Percentiles rank a stretch among this genome's conserved stretches.
Evolutionary conservation across 2,888 invertebrate species (phyloP).

Genomic region (Synanthedon myopaeformis): DNA sequence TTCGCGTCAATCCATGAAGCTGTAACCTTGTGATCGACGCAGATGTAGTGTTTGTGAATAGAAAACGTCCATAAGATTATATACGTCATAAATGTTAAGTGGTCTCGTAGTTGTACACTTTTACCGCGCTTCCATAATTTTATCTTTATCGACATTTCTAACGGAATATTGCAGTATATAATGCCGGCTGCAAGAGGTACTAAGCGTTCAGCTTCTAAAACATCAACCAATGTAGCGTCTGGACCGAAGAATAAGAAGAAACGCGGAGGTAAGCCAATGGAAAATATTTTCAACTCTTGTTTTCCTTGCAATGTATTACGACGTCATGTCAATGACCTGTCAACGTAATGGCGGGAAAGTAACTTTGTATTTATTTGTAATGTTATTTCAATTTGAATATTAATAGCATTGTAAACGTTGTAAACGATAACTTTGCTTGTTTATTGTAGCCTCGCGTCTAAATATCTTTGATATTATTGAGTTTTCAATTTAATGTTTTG

Average conservation of each 20-base stretch:
- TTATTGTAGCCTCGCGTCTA: no score
- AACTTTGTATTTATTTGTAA: no score
- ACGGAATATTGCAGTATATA: conserved; percentile 55
- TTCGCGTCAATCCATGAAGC: conserved; percentile 56
- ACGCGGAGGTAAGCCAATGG: conserved; percentile 49
- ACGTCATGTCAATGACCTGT: conserved; percentile 63
- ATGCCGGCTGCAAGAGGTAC: conserved; percentile 68
- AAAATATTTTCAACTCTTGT: conserved; percentile 41
- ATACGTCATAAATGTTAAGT: conserved; percentile 47
- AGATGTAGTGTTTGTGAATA: conserved; percentile 40
- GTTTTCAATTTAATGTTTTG: no score
- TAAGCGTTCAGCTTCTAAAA: conserved; percentile 61
- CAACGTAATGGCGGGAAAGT: conserved; percentile 66
- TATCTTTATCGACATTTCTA: conserved; percentile 56
- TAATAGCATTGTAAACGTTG: no score
- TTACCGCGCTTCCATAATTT: conserved; percentile 45
- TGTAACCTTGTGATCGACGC: conserved; percentile 56
- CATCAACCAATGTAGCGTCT: conserved; percentile 39
- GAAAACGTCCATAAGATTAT: conserved; percentile 50
- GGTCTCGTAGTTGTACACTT: conserved; percentile 12
- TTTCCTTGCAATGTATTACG: conserved; percentile 46
- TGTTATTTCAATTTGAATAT: no score
- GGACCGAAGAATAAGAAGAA: conserved; percentile 64
- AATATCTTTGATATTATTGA: no score
- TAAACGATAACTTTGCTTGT: no score